Evolutionary conservation across 1,140 invertebrate species (phyloP).

Genomic region (Leptopilina boulardi): DNA sequence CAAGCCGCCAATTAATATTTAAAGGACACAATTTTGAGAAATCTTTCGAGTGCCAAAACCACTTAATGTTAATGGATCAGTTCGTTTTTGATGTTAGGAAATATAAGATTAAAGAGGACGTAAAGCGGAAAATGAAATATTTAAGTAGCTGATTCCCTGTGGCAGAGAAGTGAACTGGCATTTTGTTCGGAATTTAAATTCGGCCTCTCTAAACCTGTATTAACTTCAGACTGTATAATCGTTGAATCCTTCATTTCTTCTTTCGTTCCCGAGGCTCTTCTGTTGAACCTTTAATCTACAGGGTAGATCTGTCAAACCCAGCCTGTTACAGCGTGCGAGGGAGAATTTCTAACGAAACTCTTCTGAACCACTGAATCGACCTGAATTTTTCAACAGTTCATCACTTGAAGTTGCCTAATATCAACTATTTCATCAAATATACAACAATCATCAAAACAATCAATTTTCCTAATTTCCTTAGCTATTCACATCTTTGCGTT

Average conservation of each 20-base stretch:
- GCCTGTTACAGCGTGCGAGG: conserved; percentile 13
- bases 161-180: conserved; percentile 1
- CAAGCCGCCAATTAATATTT: conserved; percentile 17
- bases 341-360: conserved; percentile 24
- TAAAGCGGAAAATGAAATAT: conserved; percentile 30
- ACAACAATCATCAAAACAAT: background rate
- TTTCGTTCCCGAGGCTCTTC: conserved; percentile 18
- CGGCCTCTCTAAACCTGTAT: conserved; percentile 14
- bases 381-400: conserved; percentile 24
- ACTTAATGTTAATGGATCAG: conserved; percentile 5
- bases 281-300: conserved; percentile 31
- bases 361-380: conserved; percentile 27
- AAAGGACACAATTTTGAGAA: conserved; percentile 11
- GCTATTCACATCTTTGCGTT: background rate
- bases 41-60: background rate
- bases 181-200: conserved; percentile 25
- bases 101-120: background rate
- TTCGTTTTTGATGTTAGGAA: background rate
- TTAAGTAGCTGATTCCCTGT: conserved; percentile 28
- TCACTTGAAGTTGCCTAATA: background rate
- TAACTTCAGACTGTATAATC: conserved; percentile 25
- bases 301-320: conserved; percentile 31
- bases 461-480: background rate
- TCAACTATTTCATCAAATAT: background rate
- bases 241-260: conserved; percentile 26